Conservation (phyloP, 2,888 invertebrate species). For the Alviniconcha strummeri region DNA sequence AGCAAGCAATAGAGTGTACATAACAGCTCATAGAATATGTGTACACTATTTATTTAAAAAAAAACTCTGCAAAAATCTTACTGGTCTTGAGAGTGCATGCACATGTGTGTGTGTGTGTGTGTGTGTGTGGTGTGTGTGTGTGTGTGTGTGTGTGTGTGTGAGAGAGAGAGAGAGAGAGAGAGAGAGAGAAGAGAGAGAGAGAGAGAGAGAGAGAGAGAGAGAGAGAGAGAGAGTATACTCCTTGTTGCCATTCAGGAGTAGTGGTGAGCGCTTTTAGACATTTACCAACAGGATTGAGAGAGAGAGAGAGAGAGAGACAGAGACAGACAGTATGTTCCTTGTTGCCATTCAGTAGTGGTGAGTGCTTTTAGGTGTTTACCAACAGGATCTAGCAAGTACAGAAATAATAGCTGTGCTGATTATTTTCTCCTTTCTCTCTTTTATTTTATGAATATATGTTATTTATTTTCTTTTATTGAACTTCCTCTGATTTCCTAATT, state of each 20-base stretch:
- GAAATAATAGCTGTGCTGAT: background rate
- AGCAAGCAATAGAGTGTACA: too few species aligned
- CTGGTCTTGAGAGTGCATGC: background rate
- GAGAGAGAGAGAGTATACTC: slow-evolving; percentile 10
- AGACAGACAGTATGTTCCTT: background rate
- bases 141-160: slow-evolving; percentile 1
- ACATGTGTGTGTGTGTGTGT: background rate
- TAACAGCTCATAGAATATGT: too few species aligned
- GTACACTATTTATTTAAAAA: too few species aligned
- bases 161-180: slow-evolving; percentile 1
- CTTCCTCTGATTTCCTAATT: too few species aligned
- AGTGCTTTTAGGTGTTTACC: too few species aligned
- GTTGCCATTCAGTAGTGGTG: too few species aligned
- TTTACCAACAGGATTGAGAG: background rate
- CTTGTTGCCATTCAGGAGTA: background rate
- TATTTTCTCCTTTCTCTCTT: too few species aligned
- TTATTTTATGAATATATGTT: too few species aligned
- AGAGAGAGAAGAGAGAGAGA: slow-evolving; percentile 13
- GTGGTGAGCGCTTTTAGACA: too few species aligned
- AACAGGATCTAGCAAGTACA: too few species aligned
- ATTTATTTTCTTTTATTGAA: too few species aligned
- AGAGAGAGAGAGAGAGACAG: background rate
- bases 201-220: slow-evolving; percentile 16
- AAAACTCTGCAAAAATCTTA: background rate
- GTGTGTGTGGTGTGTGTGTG: background rate